These are phyloP conservation scores for Holocentrus rufus DNA, from an alignment of 2,797 vertebrate species.

Conservation along the genomic window DNA sequence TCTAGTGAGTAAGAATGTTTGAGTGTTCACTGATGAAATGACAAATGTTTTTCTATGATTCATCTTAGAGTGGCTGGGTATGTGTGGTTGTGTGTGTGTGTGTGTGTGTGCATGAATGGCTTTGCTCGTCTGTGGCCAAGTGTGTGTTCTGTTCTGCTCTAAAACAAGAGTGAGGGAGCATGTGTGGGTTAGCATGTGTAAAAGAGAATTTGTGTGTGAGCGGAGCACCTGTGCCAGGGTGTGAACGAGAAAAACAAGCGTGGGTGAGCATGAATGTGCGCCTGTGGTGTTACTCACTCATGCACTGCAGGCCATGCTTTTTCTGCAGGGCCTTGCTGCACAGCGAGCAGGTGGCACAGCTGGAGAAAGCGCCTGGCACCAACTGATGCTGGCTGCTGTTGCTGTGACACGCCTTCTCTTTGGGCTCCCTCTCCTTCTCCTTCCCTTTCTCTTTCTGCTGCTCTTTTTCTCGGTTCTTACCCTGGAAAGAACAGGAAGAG, in stretches of 20 bases:
- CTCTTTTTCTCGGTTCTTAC: slow-evolving; percentile 90
- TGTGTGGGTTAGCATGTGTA: slow-evolving; percentile 14
- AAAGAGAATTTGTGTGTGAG: slow-evolving; percentile 34
- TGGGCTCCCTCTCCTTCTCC: slow-evolving; percentile 79
- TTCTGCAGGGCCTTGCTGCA: slow-evolving; percentile 89
- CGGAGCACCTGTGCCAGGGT: slow-evolving; percentile 41
- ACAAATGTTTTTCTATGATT: neutral
- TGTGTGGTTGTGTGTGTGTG: neutral
- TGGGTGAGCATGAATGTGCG: slow-evolving; percentile 50
- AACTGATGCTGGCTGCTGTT: slow-evolving; percentile 83
- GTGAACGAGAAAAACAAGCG: slow-evolving; percentile 32
- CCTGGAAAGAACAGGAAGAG: slow-evolving; percentile 78
- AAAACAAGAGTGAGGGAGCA: slow-evolving; percentile 13
- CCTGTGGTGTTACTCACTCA: slow-evolving; percentile 87
- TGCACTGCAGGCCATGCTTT: slow-evolving; percentile 90
- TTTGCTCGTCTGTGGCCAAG: slow-evolving; percentile 2
- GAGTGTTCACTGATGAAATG: neutral
- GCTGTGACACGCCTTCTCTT: slow-evolving; percentile 71
- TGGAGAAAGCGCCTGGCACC: slow-evolving; percentile 85
- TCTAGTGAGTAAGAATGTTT: neutral
- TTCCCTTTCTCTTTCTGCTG: slow-evolving; percentile 83
- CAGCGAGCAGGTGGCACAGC: slow-evolving; percentile 88
- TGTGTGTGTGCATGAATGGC: neutral
- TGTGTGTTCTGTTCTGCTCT: neutral
- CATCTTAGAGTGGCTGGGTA: neutral